A percentile compares a stretch with the other conserved stretches of the same genome.
phyloP scores from a whole-genome alignment of 2,113 vertebrate species.

The Vanacampus margaritifer region DNA sequence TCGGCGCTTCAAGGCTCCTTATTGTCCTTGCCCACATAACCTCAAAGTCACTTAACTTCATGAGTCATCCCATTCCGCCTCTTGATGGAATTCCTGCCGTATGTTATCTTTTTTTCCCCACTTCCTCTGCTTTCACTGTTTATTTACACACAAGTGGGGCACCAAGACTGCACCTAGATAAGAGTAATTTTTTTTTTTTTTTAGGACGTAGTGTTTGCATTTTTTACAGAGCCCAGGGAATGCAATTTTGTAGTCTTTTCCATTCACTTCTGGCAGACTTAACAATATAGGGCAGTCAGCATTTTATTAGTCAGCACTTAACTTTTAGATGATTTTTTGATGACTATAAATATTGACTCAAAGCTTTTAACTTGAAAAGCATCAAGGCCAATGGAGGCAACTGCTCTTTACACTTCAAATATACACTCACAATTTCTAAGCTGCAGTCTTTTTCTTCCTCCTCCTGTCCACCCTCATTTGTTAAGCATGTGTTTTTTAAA shows the following conservation, averaged over 20 bases:
- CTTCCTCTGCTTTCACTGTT: conserved; percentile 54
- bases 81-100: conserved; percentile 60
- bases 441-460: neutral
- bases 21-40: conserved; percentile 68
- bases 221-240: conserved; percentile 47
- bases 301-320: conserved; percentile 35
- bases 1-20: conserved; percentile 64
- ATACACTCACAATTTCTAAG: conserved; percentile 9
- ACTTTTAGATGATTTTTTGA: conserved; percentile 33
- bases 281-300: conserved; percentile 19
- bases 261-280: conserved; percentile 33
- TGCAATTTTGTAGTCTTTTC: conserved; percentile 34
- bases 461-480: conserved; percentile 33
- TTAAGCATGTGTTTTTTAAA: conserved; percentile 36
- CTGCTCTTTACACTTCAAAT: conserved; percentile 23
- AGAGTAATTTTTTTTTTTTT: conserved; percentile 72
- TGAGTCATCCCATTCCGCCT: conserved; percentile 66
- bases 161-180: conserved; percentile 70
- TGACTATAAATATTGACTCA: conserved; percentile 44
- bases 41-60: conserved; percentile 69
- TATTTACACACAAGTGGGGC: conserved; percentile 63
- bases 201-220: conserved; percentile 64
- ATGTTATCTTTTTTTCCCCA: conserved; percentile 54
- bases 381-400: conserved; percentile 40
- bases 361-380: conserved; percentile 26